Evolutionary conservation across 2,888 invertebrate species (phyloP).

Genomic region (Pycnomerus fuliginosus): DNA sequence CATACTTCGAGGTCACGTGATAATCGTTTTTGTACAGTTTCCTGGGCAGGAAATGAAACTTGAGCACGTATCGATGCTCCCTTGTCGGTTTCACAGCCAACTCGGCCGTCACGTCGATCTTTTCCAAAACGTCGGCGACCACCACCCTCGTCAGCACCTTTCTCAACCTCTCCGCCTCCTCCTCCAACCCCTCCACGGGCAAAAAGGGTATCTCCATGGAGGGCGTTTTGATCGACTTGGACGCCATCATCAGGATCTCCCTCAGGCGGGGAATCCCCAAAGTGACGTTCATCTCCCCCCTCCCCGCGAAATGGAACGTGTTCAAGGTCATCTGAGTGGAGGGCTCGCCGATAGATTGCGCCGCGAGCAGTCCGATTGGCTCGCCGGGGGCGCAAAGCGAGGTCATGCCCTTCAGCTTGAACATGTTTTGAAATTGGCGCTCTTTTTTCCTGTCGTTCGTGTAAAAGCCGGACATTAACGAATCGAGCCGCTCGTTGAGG

Average conservation of each 20-base stretch:
- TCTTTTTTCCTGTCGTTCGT: conserved; percentile 40
- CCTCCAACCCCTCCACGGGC: conserved; percentile 51
- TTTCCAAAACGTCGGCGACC: conserved; percentile 76
- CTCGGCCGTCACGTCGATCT: conserved; percentile 60
- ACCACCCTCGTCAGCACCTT: conserved; percentile 75
- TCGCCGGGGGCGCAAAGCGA: conserved; percentile 89
- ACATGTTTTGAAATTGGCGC: conserved; percentile 62
- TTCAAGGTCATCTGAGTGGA: conserved; percentile 99
- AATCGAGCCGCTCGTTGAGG: conserved; percentile 78
- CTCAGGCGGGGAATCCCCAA: conserved; percentile 97
- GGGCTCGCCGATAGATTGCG: conserved; percentile 98
- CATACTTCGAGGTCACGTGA: conserved; percentile 66
- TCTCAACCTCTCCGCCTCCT: conserved; percentile 67
- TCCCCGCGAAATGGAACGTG: conserved; percentile 99
- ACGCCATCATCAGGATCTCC: conserved; percentile 96
- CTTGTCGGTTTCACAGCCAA: conserved; percentile 59
- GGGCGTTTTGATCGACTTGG: conserved; percentile 91
- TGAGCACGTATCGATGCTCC: conserved; percentile 64
- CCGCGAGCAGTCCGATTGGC: conserved; percentile 93
- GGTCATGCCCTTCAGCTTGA: conserved; percentile 75
- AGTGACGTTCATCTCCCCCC: conserved; percentile 99
- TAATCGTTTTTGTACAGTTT: conserved; percentile 73
- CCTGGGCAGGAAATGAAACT: conserved; percentile 72
- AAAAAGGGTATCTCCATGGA: conserved; percentile 91
- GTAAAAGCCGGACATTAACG: conserved; percentile 62